Base-by-base conservation (phyloP, 2,113 vertebrate genomes). In the Microcebus lehilahytsara region DNA sequence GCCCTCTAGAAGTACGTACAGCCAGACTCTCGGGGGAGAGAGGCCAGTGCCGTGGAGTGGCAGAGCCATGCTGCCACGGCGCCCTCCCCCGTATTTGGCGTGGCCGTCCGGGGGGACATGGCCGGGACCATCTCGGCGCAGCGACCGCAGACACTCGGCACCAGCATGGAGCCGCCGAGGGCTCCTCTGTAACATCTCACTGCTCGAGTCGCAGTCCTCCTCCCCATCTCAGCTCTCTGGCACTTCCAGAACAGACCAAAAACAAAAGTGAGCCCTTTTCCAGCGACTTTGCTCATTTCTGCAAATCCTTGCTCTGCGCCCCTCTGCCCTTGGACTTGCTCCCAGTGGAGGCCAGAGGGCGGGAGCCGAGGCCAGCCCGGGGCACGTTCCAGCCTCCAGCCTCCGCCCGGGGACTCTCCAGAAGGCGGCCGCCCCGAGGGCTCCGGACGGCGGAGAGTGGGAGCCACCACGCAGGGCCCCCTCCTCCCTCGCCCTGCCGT, bases 21-120 rank as follows among this genome's bases (percentile, higher is more conserved):
- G 30, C 9, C 22, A 69, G 37, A 8, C 32, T 3, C 25, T 4
- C 22, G 25, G 8, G n/a, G 19, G 22, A 32, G 64, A 56, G 53
- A 19, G 53, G 53, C 53, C 53, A 19, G 17, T 1, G 53, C 53
- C 53, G 19, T 17, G 0, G 53, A 19, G 53, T 19, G 27, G 25
- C 62, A 37, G 81, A 11, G 23, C 0, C 0, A 4, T 0, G 12
- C 30, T 53, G 6, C 89, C 13, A 0, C 0, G 9, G 1, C 87
- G 20, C 62, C 32, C 0, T 16, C 23, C 46, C 62, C 46, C 17
- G 6, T 32, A 6, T 16, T 17, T 0, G 19, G 30, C 12, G 17
- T 10, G 84, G 53, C 69, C 0, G 0, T 30, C 34, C 5, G 0
- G 51, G 72, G 40, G 62, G 75, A n/a, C 32, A 2, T 0, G 13